A percentile compares a stretch with the other conserved stretches of the same genome.
Conservation (phyloP, 2,113 vertebrate genomes). For the Gopherus evgoodei region DNA sequence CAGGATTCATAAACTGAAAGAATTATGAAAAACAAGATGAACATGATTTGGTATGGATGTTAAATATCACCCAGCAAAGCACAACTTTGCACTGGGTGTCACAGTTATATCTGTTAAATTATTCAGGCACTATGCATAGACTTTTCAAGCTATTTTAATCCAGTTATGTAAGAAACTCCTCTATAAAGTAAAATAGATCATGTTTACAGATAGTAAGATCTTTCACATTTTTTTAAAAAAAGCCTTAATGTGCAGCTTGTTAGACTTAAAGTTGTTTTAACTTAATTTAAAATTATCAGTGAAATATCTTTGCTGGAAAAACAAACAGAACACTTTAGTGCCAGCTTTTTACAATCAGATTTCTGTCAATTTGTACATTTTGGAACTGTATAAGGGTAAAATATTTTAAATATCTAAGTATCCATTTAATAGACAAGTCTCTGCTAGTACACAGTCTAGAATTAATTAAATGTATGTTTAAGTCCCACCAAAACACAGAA, state of each 20-base stretch:
- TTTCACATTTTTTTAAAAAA: rapidly evolving
- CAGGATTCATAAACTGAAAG: not conserved
- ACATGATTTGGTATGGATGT: not conserved
- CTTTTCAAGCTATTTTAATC: constrained; percentile 27
- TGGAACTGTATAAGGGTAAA: not conserved
- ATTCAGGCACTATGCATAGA: not conserved
- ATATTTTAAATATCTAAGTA: not conserved
- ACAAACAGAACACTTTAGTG: rapidly evolving
- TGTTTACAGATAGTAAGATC: not conserved
- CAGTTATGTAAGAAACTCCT: not conserved
- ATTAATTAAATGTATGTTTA: not conserved
- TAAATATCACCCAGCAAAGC: not conserved
- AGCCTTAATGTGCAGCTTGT: not conserved
- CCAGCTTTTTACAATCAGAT: not conserved
- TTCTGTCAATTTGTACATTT: not conserved
- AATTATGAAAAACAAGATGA: not conserved
- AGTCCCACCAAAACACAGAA: not conserved
- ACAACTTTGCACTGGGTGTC: not conserved
- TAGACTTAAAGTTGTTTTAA: not conserved
- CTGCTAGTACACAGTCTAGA: not conserved
- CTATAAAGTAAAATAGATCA: not conserved
- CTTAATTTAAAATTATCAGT: not conserved
- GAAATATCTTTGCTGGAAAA: not conserved
- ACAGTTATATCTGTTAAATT: not conserved
- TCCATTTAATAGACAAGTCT: not conserved